Base-by-base conservation (phyloP, 2,888 invertebrate species). In the Ephialtes manifestator region DNA sequence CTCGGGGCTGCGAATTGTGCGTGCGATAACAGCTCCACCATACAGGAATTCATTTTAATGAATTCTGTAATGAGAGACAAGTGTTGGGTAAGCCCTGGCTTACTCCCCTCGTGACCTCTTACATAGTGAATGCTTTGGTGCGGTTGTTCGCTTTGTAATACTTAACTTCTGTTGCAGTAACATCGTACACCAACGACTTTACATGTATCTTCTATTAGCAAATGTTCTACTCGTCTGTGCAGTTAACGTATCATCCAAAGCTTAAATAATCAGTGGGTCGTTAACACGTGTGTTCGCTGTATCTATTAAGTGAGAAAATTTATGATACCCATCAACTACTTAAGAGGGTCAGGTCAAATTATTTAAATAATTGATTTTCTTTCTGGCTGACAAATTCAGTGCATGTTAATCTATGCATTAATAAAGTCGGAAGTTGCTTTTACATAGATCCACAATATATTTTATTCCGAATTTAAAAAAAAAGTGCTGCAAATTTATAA, bases 211-310 rank as follows among this genome's bases (percentile, higher is more conserved):
- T 24, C 1, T 24, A 24, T 24, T 1, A 24, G 24, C 24, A 24
- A 24, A 24, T 24, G 24, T 24, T 24, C 24, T 1, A 24, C 24
- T 24, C 24, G 24, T 24, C 24, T 24, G 24, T 24, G 24, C 2
- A 24, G 24, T 24, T 24, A 24, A 24, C 2, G 24, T 24, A 24
- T 24, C 24, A 51, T 7, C 8, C 8, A 18, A 8, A 48, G 78
- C 82, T 86, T 88, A 88, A 91, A 90, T 90, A 91, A 90, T 90
- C 90, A 88, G 87, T 82, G 88, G 88, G 89, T 91, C 87, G 90
- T 90, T 91, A 90, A 90, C 88, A 87, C 84, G 83, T 80, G 67
- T 75, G 39, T 8, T 39, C 39, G 39, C 10, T 39, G 39, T 10
- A 10, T 39, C 85, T 68, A 65, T 46, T 68, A 39, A 75, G 43